Evolutionary conservation across 2,797 vertebrate species (phyloP), one percentile per base, ranked within the genome.

Genomic region (Paedocypris micromegethes): DNA sequence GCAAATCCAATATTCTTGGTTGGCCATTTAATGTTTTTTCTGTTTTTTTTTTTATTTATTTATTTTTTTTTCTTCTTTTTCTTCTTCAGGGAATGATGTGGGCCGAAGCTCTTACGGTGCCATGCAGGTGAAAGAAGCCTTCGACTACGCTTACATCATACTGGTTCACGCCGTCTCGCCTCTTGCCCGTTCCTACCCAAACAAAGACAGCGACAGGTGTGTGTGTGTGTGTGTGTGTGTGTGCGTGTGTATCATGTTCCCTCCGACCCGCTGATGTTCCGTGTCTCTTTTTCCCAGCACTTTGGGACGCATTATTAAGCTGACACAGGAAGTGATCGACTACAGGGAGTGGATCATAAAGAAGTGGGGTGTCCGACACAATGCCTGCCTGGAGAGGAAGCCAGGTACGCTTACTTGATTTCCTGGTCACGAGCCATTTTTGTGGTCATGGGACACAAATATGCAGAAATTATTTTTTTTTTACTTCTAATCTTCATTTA

Each of bases 311-410:
- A 97, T 98, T 74, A 94, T 98, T 86, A 90, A 94, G 86, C 90
- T 98, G 78, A 97, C 96, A 70, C 93, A 97, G 88, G 93, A 98
- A 83, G 96, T 98, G 74, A 96, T 98, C 48, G 88, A 95, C 83
- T 98, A 98, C 89, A 92, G 96, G 84, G 87, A 93, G 64, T 98
- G 95, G 94, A 98, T 97, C 87, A 93, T 92, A 76, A 92, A 93
- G 83, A 95, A 93, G 80, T 98, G 96, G 96, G 93, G 93, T 40
- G 85, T 84, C 85, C 90, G 87, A 81, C 85, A 87, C 68, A 82
- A 82, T 51, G 72, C 83, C 0, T 84, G 85, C 39, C 82, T 87
- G 0, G 90, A 92, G 76, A 85, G 87, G 54, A 72, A 53, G 74
- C 80, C 74, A 63, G 94, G 95, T 97, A 88, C 79, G 83, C 76